phyloP scores from a whole-genome alignment of 2,888 invertebrate genomes.

The Andrena haemorrhoa region DNA sequence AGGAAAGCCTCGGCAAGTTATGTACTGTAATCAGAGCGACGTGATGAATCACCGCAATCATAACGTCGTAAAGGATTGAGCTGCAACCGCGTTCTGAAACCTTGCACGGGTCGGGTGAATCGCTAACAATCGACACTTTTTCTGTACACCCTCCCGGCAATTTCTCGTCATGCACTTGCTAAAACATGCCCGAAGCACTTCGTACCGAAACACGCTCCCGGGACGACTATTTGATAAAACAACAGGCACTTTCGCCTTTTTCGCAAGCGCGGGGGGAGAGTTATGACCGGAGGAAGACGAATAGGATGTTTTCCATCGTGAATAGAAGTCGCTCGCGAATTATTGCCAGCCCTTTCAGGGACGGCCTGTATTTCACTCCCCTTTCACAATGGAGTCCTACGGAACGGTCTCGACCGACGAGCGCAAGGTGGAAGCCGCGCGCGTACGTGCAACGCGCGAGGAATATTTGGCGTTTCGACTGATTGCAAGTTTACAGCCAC shows the following conservation, averaged over 20 bases:
- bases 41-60: conserved; percentile 3
- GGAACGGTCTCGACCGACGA: neutral
- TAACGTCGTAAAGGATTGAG: neutral
- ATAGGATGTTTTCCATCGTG: conserved; percentile 25
- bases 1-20: neutral
- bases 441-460: neutral
- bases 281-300: neutral
- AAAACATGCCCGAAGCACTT: neutral
- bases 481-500: conserved; percentile 52
- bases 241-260: neutral
- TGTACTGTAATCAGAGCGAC: neutral
- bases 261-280: neutral
- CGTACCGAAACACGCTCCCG: neutral
- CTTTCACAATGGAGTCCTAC: neutral
- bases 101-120: no score
- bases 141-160: no score
- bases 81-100: neutral
- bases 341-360: conserved; percentile 30
- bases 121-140: no score
- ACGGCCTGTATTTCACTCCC: conserved; percentile 13
- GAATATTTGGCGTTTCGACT: conserved; percentile 41
- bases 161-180: no score
- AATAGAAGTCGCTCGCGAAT: conserved; percentile 41
- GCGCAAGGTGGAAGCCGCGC: neutral
- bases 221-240: neutral